These are phyloP conservation scores for Brenthis daphne DNA, from an alignment of 2,888 invertebrate genomes.

Conservation along the genomic window DNA sequence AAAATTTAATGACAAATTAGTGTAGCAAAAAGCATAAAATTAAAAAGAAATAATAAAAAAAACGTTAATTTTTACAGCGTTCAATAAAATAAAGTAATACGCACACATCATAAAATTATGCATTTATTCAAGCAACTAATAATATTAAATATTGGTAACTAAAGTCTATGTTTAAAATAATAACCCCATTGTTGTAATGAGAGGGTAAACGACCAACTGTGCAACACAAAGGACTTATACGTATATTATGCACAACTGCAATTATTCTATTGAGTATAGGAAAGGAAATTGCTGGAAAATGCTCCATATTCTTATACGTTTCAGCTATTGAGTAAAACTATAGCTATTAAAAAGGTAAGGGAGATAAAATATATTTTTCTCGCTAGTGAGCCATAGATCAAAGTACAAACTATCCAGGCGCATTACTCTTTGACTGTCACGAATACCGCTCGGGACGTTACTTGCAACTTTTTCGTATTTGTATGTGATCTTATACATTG, in stretches of 20 bases:
- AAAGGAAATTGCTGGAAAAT: slow-evolving; percentile 24
- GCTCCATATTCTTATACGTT: slow-evolving; percentile 22
- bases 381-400: slow-evolving; percentile 31
- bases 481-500: slow-evolving; percentile 32
- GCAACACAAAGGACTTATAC: slow-evolving; percentile 49
- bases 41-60: too few species aligned
- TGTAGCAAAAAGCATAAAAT: too few species aligned
- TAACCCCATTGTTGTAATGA: slow-evolving; percentile 67
- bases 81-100: too few species aligned
- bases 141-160: slow-evolving; percentile 41
- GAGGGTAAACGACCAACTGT: slow-evolving; percentile 46
- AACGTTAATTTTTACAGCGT: too few species aligned
- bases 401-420: slow-evolving; percentile 62
- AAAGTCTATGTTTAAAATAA: slow-evolving; percentile 61
- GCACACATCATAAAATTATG: not conserved
- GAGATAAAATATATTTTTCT: slow-evolving; percentile 11
- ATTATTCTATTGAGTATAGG: slow-evolving; percentile 37
- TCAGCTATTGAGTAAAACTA: slow-evolving; percentile 3
- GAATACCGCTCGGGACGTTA: slow-evolving; percentile 49
- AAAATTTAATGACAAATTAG: too few species aligned
- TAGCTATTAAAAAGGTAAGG: slow-evolving; percentile 1
- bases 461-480: slow-evolving; percentile 29
- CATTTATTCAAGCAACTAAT: not conserved
- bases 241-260: slow-evolving; percentile 38
- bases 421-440: slow-evolving; percentile 62